phyloP scores from a whole-genome alignment of 1,140 invertebrate genomes.

The Bombus huntii region DNA sequence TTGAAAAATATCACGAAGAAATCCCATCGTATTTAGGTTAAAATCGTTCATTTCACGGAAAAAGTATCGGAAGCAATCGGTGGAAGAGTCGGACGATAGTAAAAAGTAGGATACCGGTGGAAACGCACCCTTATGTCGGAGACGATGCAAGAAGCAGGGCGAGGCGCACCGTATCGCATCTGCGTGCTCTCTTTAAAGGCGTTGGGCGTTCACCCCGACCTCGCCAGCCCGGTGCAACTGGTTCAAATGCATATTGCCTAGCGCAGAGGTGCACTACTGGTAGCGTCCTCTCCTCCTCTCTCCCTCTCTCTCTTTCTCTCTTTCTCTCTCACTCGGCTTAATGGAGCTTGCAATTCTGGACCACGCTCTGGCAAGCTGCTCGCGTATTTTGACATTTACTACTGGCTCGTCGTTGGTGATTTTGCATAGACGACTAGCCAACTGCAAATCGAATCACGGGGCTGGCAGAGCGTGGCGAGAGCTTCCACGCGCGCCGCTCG shows the following conservation, averaged over 20 bases:
- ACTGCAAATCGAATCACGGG: conserved; percentile 35
- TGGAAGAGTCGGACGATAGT: neutral
- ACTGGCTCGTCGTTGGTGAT: conserved; percentile 20
- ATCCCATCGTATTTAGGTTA: neutral
- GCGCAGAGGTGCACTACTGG: conserved; percentile 77
- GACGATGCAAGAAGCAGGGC: conserved; percentile 74
- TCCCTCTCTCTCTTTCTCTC: neutral
- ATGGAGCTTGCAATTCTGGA: conserved; percentile 68
- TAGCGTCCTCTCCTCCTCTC: conserved; percentile 43
- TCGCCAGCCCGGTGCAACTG: conserved; percentile 78
- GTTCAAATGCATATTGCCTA: conserved; percentile 77
- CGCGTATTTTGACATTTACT: conserved; percentile 62
- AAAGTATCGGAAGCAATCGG: neutral
- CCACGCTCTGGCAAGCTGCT: conserved; percentile 38
- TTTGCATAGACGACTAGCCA: conserved; percentile 32
- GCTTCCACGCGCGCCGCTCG: neutral
- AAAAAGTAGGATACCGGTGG: conserved; percentile 38
- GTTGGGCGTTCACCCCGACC: conserved; percentile 82
- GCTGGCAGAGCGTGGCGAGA: conserved; percentile 18
- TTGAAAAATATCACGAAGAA: neutral
- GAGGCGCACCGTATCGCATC: conserved; percentile 62
- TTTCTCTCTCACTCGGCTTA: conserved; percentile 33
- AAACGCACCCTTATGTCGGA: conserved; percentile 71
- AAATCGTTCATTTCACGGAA: neutral
- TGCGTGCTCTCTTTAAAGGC: conserved; percentile 79